These are phyloP conservation scores for Coreius guichenoti DNA, from an alignment of 2,797 vertebrate genomes.

Conservation along the genomic window DNA sequence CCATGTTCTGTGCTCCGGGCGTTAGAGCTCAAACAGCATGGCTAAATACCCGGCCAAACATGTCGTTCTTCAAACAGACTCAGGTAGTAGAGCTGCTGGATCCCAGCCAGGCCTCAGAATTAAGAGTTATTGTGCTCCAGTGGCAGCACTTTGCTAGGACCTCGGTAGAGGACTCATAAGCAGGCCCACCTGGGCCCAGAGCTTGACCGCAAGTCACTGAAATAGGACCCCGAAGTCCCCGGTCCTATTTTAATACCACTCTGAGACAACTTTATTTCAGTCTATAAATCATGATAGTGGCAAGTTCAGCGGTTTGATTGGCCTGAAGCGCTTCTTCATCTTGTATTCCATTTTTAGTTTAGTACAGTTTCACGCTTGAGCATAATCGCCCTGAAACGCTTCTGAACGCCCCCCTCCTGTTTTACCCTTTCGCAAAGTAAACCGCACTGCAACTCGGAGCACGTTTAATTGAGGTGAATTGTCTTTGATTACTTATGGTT, in stretches of 20 bases:
- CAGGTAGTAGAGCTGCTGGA: constrained; percentile 81
- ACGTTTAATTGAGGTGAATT: constrained; percentile 69
- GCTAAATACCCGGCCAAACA: constrained; percentile 83
- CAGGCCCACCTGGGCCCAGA: constrained; percentile 71
- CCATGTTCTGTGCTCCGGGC: constrained; percentile 75
- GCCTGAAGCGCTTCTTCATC: constrained; percentile 46
- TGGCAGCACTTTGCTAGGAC: constrained; percentile 73
- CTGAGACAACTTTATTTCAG: constrained; percentile 80
- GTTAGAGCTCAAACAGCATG: constrained; percentile 83
- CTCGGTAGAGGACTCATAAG: constrained; percentile 71
- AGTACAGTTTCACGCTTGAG: constrained; percentile 23
- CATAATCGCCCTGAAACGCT: constrained; percentile 5
- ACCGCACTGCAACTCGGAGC: constrained; percentile 53
- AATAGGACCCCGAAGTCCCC: constrained; percentile 73
- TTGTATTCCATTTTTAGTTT: constrained; percentile 23
- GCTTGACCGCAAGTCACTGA: constrained; percentile 74
- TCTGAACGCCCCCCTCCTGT: constrained; percentile 64
- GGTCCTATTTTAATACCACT: constrained; percentile 72
- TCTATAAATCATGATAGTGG: constrained; percentile 77
- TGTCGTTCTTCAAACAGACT: constrained; percentile 86
- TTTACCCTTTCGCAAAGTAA: constrained; percentile 51
- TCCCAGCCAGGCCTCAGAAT: constrained; percentile 77
- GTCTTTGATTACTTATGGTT: constrained; percentile 77
- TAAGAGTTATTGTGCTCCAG: constrained; percentile 79
- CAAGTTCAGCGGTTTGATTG: constrained; percentile 74